Base-by-base conservation (phyloP, 2,113 vertebrate genomes). In the Sinocyclocheilus maitianheensis region DNA sequence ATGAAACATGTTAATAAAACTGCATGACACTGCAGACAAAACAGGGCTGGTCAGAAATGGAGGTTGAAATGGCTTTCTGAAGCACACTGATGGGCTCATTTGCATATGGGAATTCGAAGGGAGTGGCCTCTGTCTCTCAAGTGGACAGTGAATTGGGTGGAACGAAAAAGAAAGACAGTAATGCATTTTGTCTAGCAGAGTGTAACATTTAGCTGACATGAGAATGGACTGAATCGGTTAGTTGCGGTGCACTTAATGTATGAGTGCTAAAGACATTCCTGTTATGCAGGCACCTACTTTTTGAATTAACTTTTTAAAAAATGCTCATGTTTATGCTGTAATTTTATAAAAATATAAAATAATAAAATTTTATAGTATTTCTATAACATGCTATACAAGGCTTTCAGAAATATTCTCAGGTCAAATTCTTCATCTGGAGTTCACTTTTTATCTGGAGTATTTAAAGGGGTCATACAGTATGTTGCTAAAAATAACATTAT, bases 1-100 rank as follows among this genome's bases (percentile, higher is more conserved):
- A 51, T 3, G 69, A 75, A 81, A 63, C 48, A 81, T 34, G 37
- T 51, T 79, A 51, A 58, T 16, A 22, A 84, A 76, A 76, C 43
- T 34, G 9, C 48, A 8, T 18, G 43, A 43, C 48, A 18, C 37
- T 77, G 63, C 72, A 62, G 72, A 37, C 16, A 40, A 62, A 80
- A 62, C 20, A 22, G 51, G 20, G n/a, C 55, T 0, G 34, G 55
- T n/a, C 55, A 60, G 30, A 80, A 80, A 80, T 55, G 14, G 46
- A 51, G 24, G 46, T 53, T 53, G 14, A 60, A 60, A 79, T 58
- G 51, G 20, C 51, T 60, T 79, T 60, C 48, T 18, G 51, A 79
- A 79, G 46, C 0, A 2, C 34, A 18, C 11, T 34, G 9, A 78
- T 24, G 77, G 55, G 18, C 34, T 80, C 22, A 62, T 80, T 80